phyloP scores from a whole-genome alignment of 2,797 vertebrate genomes.

The Danio kyathit region DNA sequence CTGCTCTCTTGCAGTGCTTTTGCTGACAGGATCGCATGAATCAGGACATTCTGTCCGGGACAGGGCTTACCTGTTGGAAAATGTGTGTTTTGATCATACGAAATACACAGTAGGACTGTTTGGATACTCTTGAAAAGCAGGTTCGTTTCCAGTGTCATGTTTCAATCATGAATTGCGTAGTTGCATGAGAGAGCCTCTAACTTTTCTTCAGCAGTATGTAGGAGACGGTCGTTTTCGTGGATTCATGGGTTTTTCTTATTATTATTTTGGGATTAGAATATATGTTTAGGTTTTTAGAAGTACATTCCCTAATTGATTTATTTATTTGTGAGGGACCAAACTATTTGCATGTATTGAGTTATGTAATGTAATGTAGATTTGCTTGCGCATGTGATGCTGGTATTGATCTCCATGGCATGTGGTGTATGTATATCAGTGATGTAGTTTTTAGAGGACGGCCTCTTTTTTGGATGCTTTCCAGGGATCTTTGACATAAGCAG shows the following conservation, averaged over 20 bases:
- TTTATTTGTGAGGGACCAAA: neutral
- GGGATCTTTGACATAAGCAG: conserved; percentile 28
- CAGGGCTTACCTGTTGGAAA: conserved; percentile 13
- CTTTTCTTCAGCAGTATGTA: conserved; percentile 18
- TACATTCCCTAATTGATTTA: neutral
- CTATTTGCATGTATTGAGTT: neutral
- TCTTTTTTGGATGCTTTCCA: conserved; percentile 21
- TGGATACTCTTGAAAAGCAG: conserved; percentile 20
- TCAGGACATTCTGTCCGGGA: conserved; percentile 38
- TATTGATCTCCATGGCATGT: conserved; percentile 28
- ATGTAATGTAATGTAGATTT: conserved; percentile 36
- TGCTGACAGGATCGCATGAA: conserved; percentile 45
- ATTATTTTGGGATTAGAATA: neutral
- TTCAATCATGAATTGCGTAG: conserved; percentile 16
- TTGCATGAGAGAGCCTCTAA: conserved; percentile 28
- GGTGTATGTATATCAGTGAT: neutral
- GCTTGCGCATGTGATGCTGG: conserved; percentile 10
- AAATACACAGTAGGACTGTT: conserved; percentile 29
- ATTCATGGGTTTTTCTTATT: neutral
- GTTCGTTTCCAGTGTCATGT: neutral
- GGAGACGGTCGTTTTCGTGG: neutral
- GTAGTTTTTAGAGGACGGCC: conserved; percentile 18
- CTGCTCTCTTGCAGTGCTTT: conserved; percentile 48
- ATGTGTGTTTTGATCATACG: neutral
- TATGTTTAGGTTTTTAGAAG: neutral